Evolutionary conservation across 2,888 invertebrate species (phyloP).

Genomic region (Eupeodes luniger): DNA sequence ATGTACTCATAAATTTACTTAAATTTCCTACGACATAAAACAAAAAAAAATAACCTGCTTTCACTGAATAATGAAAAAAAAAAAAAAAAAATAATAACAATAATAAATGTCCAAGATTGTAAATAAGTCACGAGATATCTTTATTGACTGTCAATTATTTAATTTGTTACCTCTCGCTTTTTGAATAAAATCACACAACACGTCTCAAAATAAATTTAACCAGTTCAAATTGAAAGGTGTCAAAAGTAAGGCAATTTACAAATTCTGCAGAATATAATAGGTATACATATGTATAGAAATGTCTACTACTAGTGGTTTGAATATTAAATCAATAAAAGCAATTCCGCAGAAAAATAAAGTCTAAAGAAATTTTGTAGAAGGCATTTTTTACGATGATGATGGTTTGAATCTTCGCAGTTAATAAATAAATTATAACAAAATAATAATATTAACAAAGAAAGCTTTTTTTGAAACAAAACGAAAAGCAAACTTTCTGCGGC

Average conservation of each 20-base stretch:
- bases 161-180: neutral
- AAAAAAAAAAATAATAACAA: too few species aligned
- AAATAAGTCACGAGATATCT: conserved; percentile 5
- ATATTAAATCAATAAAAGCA: conserved; percentile 43
- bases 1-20: neutral
- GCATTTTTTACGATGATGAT: too few species aligned
- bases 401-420: too few species aligned
- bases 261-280: conserved; percentile 25
- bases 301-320: conserved; percentile 19
- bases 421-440: too few species aligned
- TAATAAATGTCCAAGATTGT: neutral
- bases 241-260: conserved; percentile 49
- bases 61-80: conserved; percentile 24
- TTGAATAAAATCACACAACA: conserved; percentile 14
- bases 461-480: too few species aligned
- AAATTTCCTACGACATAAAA: neutral
- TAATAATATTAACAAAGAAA: too few species aligned
- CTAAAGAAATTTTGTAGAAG: too few species aligned
- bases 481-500: too few species aligned
- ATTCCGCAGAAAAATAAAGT: too few species aligned
- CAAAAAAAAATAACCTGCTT: neutral
- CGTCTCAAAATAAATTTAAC: conserved; percentile 9
- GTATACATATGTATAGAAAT: too few species aligned
- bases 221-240: conserved; percentile 38
- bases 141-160: conserved; percentile 11